Conservation (phyloP, 2,113 vertebrate genomes). For the Hippocampus guttulatus region DNA sequence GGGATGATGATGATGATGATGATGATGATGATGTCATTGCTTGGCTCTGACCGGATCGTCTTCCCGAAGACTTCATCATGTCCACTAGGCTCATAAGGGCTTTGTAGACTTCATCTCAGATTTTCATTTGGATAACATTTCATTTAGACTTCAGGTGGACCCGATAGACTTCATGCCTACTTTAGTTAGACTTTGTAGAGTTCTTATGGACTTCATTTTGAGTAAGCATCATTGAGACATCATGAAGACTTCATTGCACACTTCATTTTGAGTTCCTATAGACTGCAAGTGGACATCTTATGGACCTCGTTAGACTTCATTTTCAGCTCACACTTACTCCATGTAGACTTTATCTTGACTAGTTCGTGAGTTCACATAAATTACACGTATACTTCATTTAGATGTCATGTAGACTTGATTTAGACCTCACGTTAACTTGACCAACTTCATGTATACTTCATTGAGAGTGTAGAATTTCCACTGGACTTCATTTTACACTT, state of each 20-base stretch:
- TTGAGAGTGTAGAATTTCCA: no score
- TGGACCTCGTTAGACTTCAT: no score
- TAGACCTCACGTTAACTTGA: neutral
- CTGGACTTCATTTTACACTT: no score
- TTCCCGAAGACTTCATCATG: neutral
- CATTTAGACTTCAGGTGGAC: neutral
- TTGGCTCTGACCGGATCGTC: neutral
- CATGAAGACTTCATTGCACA: no score
- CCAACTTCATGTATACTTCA: no score
- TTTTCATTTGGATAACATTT: neutral
- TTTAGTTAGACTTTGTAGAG: no score
- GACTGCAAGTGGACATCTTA: no score
- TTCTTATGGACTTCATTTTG: no score
- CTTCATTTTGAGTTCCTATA: no score
- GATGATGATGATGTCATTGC: conserved; percentile 41
- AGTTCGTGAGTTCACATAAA: neutral
- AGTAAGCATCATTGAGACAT: no score
- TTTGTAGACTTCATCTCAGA: neutral
- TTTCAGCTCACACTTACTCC: no score
- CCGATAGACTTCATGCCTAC: no score
- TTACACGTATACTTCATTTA: neutral
- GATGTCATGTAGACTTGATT: neutral
- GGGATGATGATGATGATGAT: neutral
- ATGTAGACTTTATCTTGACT: neutral
- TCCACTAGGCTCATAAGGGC: neutral